phyloP scores from a whole-genome alignment of 2,888 invertebrate species.

The Harpalus rufipes region DNA sequence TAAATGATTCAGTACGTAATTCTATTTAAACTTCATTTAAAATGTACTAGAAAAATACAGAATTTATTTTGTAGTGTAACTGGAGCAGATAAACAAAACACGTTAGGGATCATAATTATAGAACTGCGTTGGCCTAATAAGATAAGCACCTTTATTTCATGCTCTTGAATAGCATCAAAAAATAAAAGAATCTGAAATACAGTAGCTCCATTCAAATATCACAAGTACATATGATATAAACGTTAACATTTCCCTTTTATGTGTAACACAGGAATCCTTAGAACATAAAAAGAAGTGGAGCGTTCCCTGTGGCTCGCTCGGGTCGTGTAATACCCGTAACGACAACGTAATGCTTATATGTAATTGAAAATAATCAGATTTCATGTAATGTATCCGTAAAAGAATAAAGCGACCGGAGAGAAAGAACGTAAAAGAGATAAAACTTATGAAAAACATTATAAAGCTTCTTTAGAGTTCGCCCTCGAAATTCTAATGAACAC shows the following conservation, averaged over 20 bases:
- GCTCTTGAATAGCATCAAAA: background rate
- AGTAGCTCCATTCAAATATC: conserved; percentile 2
- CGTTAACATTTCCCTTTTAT: conserved; percentile 6
- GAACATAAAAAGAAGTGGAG: conserved; percentile 12
- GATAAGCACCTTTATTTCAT: background rate
- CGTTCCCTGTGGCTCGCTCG: conserved; percentile 5
- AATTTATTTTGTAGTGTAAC: too few species aligned
- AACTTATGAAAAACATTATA: conserved; percentile 57
- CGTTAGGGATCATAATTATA: background rate
- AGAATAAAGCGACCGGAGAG: conserved; percentile 11
- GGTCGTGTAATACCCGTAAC: conserved; percentile 23
- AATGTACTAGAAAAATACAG: too few species aligned
- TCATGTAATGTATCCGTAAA: conserved; percentile 27
- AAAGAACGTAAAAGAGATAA: conserved; percentile 47
- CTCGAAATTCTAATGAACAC: conserved; percentile 55
- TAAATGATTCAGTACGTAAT: too few species aligned
- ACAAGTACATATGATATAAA: conserved; percentile 29
- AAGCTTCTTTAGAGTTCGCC: conserved; percentile 52
- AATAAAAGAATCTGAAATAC: background rate
- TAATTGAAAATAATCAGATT: conserved; percentile 55
- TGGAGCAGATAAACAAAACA: background rate
- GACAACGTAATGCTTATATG: conserved; percentile 15
- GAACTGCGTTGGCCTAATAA: background rate
- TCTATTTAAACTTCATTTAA: too few species aligned
- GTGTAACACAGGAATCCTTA: conserved; percentile 1